These are phyloP conservation scores for Climacteris rufus DNA, from an alignment of 2,113 vertebrate species.

Conservation along the genomic window DNA sequence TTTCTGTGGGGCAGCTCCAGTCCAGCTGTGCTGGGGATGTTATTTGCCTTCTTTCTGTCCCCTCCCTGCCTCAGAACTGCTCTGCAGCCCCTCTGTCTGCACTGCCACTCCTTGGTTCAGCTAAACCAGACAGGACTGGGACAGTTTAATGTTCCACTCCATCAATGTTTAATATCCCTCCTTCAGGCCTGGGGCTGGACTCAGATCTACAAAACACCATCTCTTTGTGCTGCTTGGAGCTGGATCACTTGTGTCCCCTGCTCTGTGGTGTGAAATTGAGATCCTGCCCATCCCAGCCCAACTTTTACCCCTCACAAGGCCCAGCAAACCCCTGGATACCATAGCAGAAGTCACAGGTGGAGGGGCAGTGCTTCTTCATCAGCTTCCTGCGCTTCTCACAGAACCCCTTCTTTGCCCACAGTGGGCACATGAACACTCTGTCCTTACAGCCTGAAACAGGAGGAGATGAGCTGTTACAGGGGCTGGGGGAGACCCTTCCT, in stretches of 20 bases:
- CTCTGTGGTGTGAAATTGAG: background rate
- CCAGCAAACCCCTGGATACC: constrained; percentile 60
- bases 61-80: background rate
- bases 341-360: constrained; percentile 94
- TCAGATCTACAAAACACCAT: rapidly evolving
- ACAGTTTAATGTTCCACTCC: background rate
- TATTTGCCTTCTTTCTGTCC: background rate
- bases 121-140: background rate
- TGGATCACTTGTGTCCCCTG: background rate
- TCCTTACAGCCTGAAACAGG: constrained; percentile 85
- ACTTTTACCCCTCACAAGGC: background rate
- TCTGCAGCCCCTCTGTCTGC: background rate
- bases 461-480: background rate
- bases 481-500: background rate
- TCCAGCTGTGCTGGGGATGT: background rate
- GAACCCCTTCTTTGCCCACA: constrained; percentile 87
- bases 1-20: background rate
- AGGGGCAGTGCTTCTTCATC: constrained; percentile 94
- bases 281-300: background rate
- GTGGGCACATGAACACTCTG: constrained; percentile 82
- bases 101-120: background rate
- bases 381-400: constrained; percentile 82
- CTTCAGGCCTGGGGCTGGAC: background rate
- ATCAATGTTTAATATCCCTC: background rate
- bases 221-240: background rate